These are phyloP conservation scores for Lordiphosa andalusiaca DNA, from an alignment of 2,888 invertebrate genomes.

Conservation along the genomic window DNA sequence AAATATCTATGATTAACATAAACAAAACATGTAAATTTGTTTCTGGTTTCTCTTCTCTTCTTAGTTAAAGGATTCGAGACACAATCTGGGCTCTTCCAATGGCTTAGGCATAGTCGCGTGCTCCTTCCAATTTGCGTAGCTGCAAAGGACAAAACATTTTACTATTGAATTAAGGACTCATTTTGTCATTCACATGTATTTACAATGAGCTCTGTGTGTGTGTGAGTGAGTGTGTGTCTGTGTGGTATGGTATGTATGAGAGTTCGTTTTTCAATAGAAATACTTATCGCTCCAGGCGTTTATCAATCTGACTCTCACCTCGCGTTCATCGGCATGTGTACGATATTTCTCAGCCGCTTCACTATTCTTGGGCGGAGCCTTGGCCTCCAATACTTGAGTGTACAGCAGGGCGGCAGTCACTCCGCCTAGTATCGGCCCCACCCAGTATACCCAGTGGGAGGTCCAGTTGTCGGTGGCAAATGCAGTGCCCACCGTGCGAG, in stretches of 20 bases:
- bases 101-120: slow-evolving; percentile 62
- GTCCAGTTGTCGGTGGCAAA: slow-evolving; percentile 87
- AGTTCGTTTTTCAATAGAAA: slow-evolving; percentile 50
- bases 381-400: slow-evolving; percentile 80
- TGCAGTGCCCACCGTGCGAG: slow-evolving; percentile 92
- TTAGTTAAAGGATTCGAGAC: slow-evolving; percentile 19
- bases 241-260: slow-evolving; percentile 8
- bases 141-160: slow-evolving; percentile 40
- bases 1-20: slow-evolving; percentile 40
- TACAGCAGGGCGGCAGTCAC: slow-evolving; percentile 89
- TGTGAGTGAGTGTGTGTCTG: slow-evolving; percentile 6
- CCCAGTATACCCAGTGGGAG: slow-evolving; percentile 95
- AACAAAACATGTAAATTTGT: slow-evolving; percentile 9
- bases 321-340: slow-evolving; percentile 83
- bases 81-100: neutral
- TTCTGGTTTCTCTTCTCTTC: neutral
- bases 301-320: slow-evolving; percentile 81
- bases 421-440: slow-evolving; percentile 92
- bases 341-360: slow-evolving; percentile 79
- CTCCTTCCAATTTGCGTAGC: slow-evolving; percentile 75
- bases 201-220: slow-evolving; percentile 24
- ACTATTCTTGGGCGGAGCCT: slow-evolving; percentile 50
- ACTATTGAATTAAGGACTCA: neutral
- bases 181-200: slow-evolving; percentile 22
- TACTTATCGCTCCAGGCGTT: slow-evolving; percentile 61